Evolutionary conservation across 2,888 invertebrate genomes (phyloP).

Genomic region (Emmelina monodactyla): DNA sequence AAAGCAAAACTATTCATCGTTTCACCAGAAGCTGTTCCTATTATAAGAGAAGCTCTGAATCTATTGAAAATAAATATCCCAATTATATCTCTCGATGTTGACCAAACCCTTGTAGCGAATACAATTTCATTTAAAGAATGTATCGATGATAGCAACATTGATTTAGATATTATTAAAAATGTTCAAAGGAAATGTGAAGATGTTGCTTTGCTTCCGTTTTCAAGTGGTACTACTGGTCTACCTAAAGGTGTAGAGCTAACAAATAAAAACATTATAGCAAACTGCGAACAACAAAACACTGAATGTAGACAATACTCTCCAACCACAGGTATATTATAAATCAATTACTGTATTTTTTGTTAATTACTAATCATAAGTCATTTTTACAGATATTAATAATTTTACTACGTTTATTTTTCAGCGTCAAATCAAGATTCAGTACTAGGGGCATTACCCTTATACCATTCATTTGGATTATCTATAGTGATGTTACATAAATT

Average conservation of each 20-base stretch:
- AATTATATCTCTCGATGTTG: constrained; percentile 38
- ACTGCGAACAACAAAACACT: constrained; percentile 40
- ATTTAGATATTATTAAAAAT: constrained; percentile 49
- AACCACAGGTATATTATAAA: constrained; percentile 41
- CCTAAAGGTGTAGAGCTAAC: constrained; percentile 78
- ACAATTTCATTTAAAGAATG: constrained; percentile 70
- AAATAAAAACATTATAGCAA: constrained; percentile 63
- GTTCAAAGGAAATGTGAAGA: constrained; percentile 55
- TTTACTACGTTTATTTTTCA: constrained; percentile 23
- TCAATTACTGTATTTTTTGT: no score
- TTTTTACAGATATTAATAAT: no score
- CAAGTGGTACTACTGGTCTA: constrained; percentile 85
- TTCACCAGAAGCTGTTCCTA: constrained; percentile 47
- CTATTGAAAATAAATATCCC: constrained; percentile 50
- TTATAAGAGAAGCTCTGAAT: constrained; percentile 48
- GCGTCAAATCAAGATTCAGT: constrained; percentile 63
- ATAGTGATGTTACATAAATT: constrained; percentile 65
- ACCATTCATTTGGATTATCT: constrained; percentile 77
- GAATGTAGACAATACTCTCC: constrained; percentile 28
- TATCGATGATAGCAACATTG: constrained; percentile 45
- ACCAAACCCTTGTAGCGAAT: constrained; percentile 41
- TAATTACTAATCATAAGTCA: no score
- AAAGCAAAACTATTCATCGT: constrained; percentile 70
- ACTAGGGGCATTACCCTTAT: constrained; percentile 75
- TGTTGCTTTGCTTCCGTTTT: constrained; percentile 75